Evolutionary conservation across 2,797 vertebrate genomes (phyloP), one percentile per base, ranked within the genome.

Genomic region (Scarus forsteni): DNA sequence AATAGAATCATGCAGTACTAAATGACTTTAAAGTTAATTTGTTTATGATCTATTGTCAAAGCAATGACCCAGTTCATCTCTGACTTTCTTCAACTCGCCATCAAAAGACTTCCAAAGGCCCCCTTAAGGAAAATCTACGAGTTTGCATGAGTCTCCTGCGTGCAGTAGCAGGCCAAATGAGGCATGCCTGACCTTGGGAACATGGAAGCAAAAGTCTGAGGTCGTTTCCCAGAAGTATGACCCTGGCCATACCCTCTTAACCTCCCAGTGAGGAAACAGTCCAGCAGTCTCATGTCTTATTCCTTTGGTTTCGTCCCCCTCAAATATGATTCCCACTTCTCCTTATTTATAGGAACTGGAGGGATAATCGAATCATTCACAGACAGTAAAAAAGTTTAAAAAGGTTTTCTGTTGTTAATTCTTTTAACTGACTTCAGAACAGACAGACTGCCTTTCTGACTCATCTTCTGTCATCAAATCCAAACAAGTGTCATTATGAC

Each of bases 141-240:
- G 42, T 79, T 77, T 77, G 15, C 46, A 48, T 8, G 7, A 61
- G 60, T 78, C 72, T 81, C 78, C 63, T 74, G 82, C 81, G 77
- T 53, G 60, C 62, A 69, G 65, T 66, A 39, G 40, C 12, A 52
- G 50, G 66, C 16, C 71, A 75, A 79, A 82, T 73, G 63, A 80
- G 52, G 62, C 78, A 66, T 79, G 60, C 66, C 68, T 80, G 75
- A 85, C 63, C 66, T 70, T 81, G 77, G 74, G 77, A 83, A 78
- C 50, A 73, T 71, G 70, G 65, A 81, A 75, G 69, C 72, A 45
- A 3, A 43, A 72, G 76, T 71, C 68, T 72, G 58, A 69, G 61
- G 54, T 79, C 3, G 34, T 70, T 76, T 75, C 67, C 64, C 60
- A 58, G 16, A 9, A 38, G 59, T 70, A 67, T 77, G 50, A 69